These are phyloP conservation scores for Bibio marci DNA, from an alignment of 2,888 invertebrate genomes.

Conservation along the genomic window DNA sequence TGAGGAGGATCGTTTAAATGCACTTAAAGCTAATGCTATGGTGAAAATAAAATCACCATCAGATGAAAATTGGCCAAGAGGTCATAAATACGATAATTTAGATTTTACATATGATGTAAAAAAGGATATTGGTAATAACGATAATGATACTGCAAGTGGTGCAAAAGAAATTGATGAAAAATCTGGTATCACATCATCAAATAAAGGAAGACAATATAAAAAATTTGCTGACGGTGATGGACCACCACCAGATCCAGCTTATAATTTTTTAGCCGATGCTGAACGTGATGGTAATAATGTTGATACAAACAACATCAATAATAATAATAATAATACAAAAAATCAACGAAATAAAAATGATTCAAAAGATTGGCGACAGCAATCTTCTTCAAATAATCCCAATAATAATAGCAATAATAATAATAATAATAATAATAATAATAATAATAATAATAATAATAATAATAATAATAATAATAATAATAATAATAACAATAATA, in stretches of 20 bases:
- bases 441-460: neutral
- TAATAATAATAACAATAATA: constrained; percentile 8
- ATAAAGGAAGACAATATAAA: constrained; percentile 11
- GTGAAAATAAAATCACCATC: constrained; percentile 25
- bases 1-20: constrained; percentile 29
- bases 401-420: neutral
- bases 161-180: constrained; percentile 7
- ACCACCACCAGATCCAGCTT: constrained; percentile 30
- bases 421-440: neutral
- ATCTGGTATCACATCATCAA: no score
- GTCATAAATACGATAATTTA: constrained; percentile 32
- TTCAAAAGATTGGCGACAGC: constrained; percentile 6
- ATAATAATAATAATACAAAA: constrained; percentile 3
- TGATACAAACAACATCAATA: no score
- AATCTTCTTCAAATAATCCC: neutral
- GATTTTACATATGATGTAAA: constrained; percentile 19
- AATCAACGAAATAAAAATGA: constrained; percentile 8
- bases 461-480: constrained; percentile 5
- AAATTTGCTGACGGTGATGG: constrained; percentile 25
- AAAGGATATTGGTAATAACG: constrained; percentile 3
- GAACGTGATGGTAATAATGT: constrained; percentile 21
- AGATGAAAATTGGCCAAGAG: constrained; percentile 26
- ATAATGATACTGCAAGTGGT: constrained; percentile 11
- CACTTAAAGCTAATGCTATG: constrained; percentile 27
- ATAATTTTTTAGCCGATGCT: constrained; percentile 29